Evolutionary conservation across 2,113 vertebrate species (phyloP).

Genomic region (Reinhardtius hippoglossoides): DNA sequence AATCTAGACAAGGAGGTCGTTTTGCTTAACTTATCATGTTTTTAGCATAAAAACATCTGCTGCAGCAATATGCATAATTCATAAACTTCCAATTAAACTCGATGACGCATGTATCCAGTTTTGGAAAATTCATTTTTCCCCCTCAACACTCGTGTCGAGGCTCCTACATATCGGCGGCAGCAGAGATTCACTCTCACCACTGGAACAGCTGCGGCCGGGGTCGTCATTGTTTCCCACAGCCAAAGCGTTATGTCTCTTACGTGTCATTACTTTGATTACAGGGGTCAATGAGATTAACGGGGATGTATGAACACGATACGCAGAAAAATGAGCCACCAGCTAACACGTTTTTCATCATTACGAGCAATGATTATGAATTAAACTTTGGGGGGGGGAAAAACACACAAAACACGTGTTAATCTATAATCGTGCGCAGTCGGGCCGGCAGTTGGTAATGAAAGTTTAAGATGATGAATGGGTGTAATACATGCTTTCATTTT

Average conservation of each 20-base stretch:
- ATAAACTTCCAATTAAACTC: slow-evolving; percentile 16
- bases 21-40: neutral
- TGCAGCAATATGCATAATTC: slow-evolving; percentile 7
- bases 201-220: neutral
- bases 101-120: slow-evolving; percentile 1
- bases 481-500: slow-evolving; percentile 79
- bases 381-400: slow-evolving; percentile 42
- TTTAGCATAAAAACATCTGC: neutral
- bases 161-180: slow-evolving; percentile 2
- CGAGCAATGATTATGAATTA: slow-evolving; percentile 80
- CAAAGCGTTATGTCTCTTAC: slow-evolving; percentile 11
- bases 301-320: slow-evolving; percentile 77
- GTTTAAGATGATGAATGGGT: slow-evolving; percentile 80
- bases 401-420: slow-evolving; percentile 53
- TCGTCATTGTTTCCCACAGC: neutral
- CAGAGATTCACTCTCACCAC: neutral
- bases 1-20: neutral
- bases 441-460: slow-evolving; percentile 74
- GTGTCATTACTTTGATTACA: slow-evolving; percentile 51
- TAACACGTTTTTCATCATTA: slow-evolving; percentile 79
- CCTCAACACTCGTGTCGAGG: neutral
- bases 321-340: slow-evolving; percentile 71
- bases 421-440: slow-evolving; percentile 65
- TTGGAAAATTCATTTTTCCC: slow-evolving; percentile 4
- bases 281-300: slow-evolving; percentile 75